Conservation (phyloP, 2,888 invertebrate genomes). For the Brenthis hecate region DNA sequence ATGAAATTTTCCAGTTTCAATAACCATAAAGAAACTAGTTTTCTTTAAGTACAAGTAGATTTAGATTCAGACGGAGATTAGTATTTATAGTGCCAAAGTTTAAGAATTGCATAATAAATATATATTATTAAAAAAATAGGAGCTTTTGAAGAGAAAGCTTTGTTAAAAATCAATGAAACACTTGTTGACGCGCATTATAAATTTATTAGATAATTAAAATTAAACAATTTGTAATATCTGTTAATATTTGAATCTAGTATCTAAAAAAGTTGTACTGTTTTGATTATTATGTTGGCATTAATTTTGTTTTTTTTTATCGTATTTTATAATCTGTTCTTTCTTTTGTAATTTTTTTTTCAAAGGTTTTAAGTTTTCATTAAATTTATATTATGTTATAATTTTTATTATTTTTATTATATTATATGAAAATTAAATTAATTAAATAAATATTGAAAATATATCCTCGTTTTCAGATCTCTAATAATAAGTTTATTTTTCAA, state of each 20-base stretch:
- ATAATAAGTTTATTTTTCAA: too few relatives aligned
- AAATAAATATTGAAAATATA: too few relatives aligned
- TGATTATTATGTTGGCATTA: conserved; percentile 11
- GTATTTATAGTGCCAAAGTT: conserved; percentile 29
- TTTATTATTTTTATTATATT: too few relatives aligned
- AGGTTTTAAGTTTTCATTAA: too few relatives aligned
- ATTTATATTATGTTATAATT: too few relatives aligned
- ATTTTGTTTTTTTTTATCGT: neutral
- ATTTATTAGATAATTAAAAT: conserved; percentile 21
- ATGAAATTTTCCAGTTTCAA: neutral
- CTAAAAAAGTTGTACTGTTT: conserved; percentile 29
- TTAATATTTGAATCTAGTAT: conserved; percentile 4
- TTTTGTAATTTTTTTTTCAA: too few relatives aligned
- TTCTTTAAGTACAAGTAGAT: conserved; percentile 16
- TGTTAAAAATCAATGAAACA: conserved; percentile 18
- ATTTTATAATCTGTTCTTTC: neutral
- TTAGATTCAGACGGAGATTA: conserved; percentile 9
- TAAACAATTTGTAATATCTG: conserved; percentile 12
- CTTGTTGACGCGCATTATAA: conserved; percentile 35
- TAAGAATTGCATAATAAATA: conserved; percentile 8
- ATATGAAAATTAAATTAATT: too few relatives aligned
- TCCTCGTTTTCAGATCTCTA: too few relatives aligned
- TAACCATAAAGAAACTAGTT: neutral
- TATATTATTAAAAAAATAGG: conserved; percentile 4
- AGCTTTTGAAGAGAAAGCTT: conserved; percentile 15